Conservation (phyloP, 1,140 invertebrate genomes). For the Sipha flava region DNA sequence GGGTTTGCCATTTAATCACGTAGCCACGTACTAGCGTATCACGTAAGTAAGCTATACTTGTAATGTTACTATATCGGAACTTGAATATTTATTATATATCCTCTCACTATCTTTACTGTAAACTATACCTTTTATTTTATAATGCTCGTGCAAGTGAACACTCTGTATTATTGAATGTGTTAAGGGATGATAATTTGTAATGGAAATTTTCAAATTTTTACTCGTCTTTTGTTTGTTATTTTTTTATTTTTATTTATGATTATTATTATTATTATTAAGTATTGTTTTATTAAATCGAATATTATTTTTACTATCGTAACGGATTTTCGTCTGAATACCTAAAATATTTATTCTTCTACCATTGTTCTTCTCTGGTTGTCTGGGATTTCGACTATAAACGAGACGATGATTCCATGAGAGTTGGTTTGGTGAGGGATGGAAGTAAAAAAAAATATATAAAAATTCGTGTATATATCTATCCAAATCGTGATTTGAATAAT, state of each 20-base stretch:
- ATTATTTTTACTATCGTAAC: not conserved
- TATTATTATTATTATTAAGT: not conserved
- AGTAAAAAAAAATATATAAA: not conserved
- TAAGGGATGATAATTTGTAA: no score
- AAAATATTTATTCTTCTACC: not conserved
- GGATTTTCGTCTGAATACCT: not conserved
- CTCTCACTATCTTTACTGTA: not conserved
- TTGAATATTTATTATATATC: not conserved
- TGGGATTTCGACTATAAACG: not conserved
- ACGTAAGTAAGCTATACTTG: not conserved
- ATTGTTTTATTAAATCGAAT: not conserved
- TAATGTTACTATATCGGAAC: not conserved
- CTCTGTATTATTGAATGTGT: no score
- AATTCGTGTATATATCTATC: not conserved
- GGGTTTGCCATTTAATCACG: not conserved
- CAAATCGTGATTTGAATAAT: slow-evolving; percentile 15
- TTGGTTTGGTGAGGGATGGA: not conserved
- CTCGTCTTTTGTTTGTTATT: no score
- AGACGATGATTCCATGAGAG: slow-evolving; percentile 5
- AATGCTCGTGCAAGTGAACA: no score
- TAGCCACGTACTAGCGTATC: no score
- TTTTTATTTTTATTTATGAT: not conserved
- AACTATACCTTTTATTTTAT: no score
- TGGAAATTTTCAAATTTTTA: no score
- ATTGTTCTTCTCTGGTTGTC: not conserved